Base-by-base conservation (phyloP, 2,113 vertebrate species). In the Larimichthys polyactis region DNA sequence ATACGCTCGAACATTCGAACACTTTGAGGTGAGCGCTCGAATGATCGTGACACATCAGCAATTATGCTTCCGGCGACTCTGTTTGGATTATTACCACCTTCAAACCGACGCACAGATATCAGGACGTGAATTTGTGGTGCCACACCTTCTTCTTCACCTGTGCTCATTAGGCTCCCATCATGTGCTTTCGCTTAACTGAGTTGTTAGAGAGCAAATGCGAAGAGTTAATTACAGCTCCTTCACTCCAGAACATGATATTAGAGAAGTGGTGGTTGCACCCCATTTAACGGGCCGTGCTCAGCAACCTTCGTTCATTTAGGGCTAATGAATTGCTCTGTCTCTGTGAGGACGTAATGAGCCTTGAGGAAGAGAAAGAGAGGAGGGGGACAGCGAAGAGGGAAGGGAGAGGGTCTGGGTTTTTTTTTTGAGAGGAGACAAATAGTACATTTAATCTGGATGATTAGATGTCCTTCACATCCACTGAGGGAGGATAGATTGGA, bases 291-390 rank as follows among this genome's bases (percentile, higher is more conserved):
- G 27, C 60, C 22, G 17, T 70, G 82, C 75, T 86, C 83, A 58
- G 65, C 81, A 87, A 78, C 85, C 78, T 75, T 65, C 27, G 52
- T 80, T 89, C 79, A 81, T 89, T 82, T 78, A 55, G 54, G 60
- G 63, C 78, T 90, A 91, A 91, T 92, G 80, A 82, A 87, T 87
- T 76, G 58, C 78, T 84, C 71, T 36, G 63, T 81, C 76, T 86
- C 55, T 63, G 57, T 22, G 71, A 76, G 43, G 64, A 72, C 4
- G 27, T 82, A 92, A 91, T 89, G 90, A 88, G 79, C 59, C 76
- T 62, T 55, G 74, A 81, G 79, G 79, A 75, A 43, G 83, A 78
- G 75, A 83, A 6, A 6, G 46, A 15, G 51, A 36, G 49, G 46
- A 64, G 51, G 43, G 64, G 59, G 58, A 36, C 36, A 5, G 19